These are phyloP conservation scores for Lydus trimaculatus DNA, from an alignment of 2,888 invertebrate species.

Conservation along the genomic window DNA sequence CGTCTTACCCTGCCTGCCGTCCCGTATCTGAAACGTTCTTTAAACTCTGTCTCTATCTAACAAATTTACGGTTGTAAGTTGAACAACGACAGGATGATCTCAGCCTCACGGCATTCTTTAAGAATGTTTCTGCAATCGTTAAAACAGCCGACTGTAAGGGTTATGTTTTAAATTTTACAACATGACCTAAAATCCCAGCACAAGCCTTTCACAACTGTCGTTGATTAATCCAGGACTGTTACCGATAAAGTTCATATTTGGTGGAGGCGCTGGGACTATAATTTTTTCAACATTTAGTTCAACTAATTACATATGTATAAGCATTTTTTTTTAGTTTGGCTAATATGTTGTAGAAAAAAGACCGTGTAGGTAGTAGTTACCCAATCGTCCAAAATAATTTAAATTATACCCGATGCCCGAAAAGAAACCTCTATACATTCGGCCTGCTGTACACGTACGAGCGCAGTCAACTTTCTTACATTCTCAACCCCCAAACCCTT, in stretches of 20 bases:
- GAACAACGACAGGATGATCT: constrained; percentile 10
- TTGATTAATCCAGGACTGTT: background rate
- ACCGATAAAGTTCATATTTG: background rate
- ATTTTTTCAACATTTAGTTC: background rate
- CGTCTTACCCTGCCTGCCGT: constrained; percentile 28
- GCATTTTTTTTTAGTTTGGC: background rate
- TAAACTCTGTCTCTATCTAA: background rate
- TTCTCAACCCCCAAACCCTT: constrained; percentile 46
- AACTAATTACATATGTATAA: background rate
- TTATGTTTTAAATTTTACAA: constrained; percentile 24
- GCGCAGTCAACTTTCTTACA: constrained; percentile 60
- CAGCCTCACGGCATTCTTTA: constrained; percentile 26
- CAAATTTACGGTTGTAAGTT: background rate
- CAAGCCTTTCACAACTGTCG: background rate
- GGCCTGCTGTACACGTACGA: constrained; percentile 61
- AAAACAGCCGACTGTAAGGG: constrained; percentile 32
- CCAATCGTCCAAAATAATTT: background rate
- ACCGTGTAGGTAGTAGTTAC: background rate
- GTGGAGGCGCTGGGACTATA: background rate
- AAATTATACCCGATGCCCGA: constrained; percentile 38
- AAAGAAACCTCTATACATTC: constrained; percentile 56
- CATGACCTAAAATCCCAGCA: constrained; percentile 2
- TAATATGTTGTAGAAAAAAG: background rate
- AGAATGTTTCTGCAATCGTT: constrained; percentile 36
- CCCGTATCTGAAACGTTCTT: constrained; percentile 15